Evolutionary conservation across 2,113 vertebrate species (phyloP).

Genomic region (Thomomys bottae): DNA sequence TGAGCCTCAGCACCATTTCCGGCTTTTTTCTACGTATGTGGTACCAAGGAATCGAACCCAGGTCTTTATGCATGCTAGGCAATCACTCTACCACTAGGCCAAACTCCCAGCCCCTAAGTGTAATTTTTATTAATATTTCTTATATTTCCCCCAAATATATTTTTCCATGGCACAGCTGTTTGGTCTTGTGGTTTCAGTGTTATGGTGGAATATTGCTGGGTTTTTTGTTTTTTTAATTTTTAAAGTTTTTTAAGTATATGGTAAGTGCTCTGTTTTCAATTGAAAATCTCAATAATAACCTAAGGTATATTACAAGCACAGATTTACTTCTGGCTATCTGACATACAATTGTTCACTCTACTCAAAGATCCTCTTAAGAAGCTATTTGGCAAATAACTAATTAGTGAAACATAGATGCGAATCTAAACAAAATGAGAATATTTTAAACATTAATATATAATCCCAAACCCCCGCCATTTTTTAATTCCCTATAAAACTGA

Average conservation of each 20-base stretch:
- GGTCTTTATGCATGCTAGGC: no score
- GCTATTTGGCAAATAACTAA: conserved; percentile 46
- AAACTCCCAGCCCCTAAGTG: not conserved
- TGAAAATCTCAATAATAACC: conserved; percentile 38
- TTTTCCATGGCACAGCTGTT: not conserved
- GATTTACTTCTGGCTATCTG: conserved; percentile 20
- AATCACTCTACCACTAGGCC: no score
- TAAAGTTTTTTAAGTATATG: not conserved
- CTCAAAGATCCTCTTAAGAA: conserved; percentile 46
- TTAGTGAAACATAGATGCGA: conserved; percentile 39
- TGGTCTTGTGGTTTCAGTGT: not conserved
- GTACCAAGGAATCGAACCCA: no score
- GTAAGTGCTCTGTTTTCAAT: not conserved
- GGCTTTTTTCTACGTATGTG: no score
- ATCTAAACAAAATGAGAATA: conserved; percentile 32
- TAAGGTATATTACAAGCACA: conserved; percentile 33
- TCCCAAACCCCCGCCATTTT: conserved; percentile 35
- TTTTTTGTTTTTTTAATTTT: not conserved
- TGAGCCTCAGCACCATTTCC: no score
- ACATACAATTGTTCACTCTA: conserved; percentile 53
- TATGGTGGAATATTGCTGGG: not conserved
- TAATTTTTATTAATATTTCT: conserved; percentile 41
- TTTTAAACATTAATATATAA: conserved; percentile 54
- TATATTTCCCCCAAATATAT: conserved; percentile 4
- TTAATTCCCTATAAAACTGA: conserved; percentile 41